Evolutionary conservation across 2,888 invertebrate species (phyloP).

Genomic region (Camponotus fellah): DNA sequence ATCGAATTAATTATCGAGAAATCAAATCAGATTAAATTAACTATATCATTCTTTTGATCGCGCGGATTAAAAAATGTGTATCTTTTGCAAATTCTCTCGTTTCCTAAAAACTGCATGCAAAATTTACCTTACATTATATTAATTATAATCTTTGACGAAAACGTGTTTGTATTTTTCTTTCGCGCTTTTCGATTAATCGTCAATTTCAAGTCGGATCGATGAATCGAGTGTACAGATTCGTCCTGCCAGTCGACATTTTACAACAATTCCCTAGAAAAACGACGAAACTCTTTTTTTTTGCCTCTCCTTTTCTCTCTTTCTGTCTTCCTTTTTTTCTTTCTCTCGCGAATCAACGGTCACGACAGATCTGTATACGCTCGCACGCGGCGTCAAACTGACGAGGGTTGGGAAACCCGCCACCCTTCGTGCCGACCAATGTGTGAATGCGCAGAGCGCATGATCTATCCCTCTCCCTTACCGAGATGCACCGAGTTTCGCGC

Average conservation of each 20-base stretch:
- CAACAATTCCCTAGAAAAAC: constrained; percentile 22
- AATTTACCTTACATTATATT: constrained; percentile 30
- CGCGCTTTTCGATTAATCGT: constrained; percentile 15
- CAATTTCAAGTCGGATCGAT: constrained; percentile 40
- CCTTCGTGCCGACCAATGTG: constrained; percentile 61
- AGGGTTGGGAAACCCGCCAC: constrained; percentile 78
- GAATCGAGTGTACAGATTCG: constrained; percentile 8
- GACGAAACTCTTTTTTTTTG: constrained; percentile 3
- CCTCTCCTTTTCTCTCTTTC: neutral
- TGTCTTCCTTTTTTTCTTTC: neutral
- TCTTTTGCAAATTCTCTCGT: neutral
- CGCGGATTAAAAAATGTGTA: neutral
- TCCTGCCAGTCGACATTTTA: constrained; percentile 26
- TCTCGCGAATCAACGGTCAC: constrained; percentile 38
- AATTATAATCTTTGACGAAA: constrained; percentile 19
- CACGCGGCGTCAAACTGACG: constrained; percentile 84
- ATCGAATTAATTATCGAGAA: constrained; percentile 24
- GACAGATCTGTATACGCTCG: constrained; percentile 72
- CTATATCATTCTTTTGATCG: neutral
- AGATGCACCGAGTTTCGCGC: constrained; percentile 34
- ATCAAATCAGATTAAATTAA: constrained; percentile 12
- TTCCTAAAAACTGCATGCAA: constrained; percentile 24
- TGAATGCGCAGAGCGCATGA: constrained; percentile 51
- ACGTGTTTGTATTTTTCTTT: constrained; percentile 18
- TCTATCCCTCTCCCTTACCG: constrained; percentile 33